Evolutionary conservation across 2,797 vertebrate species (phyloP).

Genomic region (Hybognathus amarus): DNA sequence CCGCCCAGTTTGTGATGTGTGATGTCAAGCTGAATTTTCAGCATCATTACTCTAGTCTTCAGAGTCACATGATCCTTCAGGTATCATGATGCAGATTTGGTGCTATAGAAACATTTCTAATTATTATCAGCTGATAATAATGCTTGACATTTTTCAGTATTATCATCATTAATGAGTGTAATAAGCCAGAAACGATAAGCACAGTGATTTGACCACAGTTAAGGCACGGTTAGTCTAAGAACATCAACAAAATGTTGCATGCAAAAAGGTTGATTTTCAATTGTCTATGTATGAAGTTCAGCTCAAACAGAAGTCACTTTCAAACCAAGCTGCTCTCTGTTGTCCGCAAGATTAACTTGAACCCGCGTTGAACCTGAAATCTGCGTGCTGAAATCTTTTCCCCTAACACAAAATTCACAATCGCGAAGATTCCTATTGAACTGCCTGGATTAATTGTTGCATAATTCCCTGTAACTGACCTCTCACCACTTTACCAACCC

Average conservation of each 20-base stretch:
- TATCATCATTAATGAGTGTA: too few species aligned
- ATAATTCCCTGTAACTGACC: constrained; percentile 1
- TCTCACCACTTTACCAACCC: not conserved
- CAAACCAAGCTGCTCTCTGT: not conserved
- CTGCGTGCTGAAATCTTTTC: not conserved
- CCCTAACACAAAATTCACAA: not conserved
- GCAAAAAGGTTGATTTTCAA: not conserved
- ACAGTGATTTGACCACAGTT: not conserved
- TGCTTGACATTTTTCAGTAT: too few species aligned
- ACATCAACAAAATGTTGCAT: not conserved
- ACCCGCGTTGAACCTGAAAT: not conserved
- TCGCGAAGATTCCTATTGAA: not conserved
- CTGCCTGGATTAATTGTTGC: not conserved
- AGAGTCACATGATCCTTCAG: not conserved
- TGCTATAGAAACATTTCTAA: not conserved
- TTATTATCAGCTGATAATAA: not conserved
- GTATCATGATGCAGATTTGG: not conserved
- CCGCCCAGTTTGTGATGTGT: too few species aligned
- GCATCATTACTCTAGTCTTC: not conserved
- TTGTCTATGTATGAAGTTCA: not conserved
- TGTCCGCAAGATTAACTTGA: not conserved
- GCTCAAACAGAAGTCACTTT: not conserved
- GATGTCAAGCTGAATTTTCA: too few species aligned
- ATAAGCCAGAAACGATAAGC: too few species aligned
- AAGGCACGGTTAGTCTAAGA: not conserved